phyloP scores from a whole-genome alignment of 2,797 vertebrate species.

The Coregonus sp. region DNA sequence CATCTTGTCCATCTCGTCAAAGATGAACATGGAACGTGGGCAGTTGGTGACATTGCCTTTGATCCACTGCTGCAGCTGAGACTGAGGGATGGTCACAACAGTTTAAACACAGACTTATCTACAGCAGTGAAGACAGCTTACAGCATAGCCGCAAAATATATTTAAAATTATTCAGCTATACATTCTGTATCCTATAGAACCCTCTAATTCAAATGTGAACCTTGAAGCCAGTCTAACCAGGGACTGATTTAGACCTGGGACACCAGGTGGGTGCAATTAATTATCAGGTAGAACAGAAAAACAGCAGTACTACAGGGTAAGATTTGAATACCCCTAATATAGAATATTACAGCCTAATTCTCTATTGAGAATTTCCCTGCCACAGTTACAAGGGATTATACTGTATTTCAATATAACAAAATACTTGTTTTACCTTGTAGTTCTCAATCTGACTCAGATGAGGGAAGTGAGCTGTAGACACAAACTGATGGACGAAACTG shows the following conservation, averaged over 20 bases:
- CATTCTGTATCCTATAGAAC: not conserved
- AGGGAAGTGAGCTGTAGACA: constrained; percentile 89
- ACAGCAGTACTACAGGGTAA: no score
- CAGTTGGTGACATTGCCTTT: constrained; percentile 85
- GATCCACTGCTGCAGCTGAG: constrained; percentile 88
- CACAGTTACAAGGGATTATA: no score
- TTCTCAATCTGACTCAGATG: constrained; percentile 71
- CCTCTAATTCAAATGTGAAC: no score
- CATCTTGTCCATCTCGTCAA: constrained; percentile 96
- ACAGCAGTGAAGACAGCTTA: not conserved
- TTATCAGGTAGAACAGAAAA: no score
- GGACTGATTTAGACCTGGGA: no score
- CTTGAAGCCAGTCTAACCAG: no score
- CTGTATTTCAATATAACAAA: not conserved
- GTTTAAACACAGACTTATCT: not conserved
- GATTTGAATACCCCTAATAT: no score
- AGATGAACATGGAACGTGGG: constrained; percentile 88
- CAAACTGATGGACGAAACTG: constrained; percentile 86
- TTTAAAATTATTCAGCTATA: no score
- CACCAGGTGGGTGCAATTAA: no score
- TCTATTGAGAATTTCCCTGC: no score
- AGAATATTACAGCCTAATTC: no score
- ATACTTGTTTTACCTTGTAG: constrained; percentile 82
- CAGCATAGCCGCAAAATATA: not conserved
- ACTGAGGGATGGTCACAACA: constrained; percentile 59